These are phyloP conservation scores for Zaprionus inermis DNA, from an alignment of 1,140 invertebrate genomes.

Conservation along the genomic window DNA sequence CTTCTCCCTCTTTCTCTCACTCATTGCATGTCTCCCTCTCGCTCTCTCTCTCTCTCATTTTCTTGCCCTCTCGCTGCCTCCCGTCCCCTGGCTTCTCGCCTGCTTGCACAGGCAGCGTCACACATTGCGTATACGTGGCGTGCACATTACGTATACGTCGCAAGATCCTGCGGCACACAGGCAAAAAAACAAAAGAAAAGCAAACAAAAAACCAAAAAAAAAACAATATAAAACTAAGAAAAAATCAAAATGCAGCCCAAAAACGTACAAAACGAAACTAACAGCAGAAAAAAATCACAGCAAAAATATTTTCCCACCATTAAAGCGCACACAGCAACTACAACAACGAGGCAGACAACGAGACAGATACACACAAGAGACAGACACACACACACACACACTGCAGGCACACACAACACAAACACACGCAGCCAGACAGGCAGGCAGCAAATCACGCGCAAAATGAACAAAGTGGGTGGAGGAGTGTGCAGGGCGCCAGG, in stretches of 20 bases:
- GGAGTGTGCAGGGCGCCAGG: background rate
- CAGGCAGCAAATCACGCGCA: constrained; percentile 66
- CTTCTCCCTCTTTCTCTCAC: constrained; percentile 18
- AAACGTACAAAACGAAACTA: constrained; percentile 14
- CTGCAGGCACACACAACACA: constrained; percentile 14
- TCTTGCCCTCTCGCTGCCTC: background rate
- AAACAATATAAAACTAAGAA: background rate
- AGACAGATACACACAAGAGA: constrained; percentile 20
- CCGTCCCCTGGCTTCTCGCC: constrained; percentile 13
- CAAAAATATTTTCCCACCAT: constrained; percentile 80
- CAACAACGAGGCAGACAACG: constrained; percentile 11
- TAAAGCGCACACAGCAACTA: constrained; percentile 60
- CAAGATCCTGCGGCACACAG: background rate
- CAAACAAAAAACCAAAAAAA: background rate
- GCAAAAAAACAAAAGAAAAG: background rate
- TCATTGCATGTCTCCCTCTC: constrained; percentile 19
- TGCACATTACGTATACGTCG: background rate
- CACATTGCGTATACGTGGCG: constrained; percentile 51
- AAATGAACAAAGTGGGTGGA: constrained; percentile 14
- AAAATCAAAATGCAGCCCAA: constrained; percentile 31
- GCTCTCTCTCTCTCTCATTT: constrained; percentile 5
- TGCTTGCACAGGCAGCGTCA: constrained; percentile 31
- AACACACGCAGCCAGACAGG: constrained; percentile 47
- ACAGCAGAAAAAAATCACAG: constrained; percentile 30
- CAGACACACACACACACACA: constrained; percentile 33